These are phyloP conservation scores for Drosophila pseudotakahashii DNA, from an alignment of 2,888 invertebrate species.

Conservation along the genomic window DNA sequence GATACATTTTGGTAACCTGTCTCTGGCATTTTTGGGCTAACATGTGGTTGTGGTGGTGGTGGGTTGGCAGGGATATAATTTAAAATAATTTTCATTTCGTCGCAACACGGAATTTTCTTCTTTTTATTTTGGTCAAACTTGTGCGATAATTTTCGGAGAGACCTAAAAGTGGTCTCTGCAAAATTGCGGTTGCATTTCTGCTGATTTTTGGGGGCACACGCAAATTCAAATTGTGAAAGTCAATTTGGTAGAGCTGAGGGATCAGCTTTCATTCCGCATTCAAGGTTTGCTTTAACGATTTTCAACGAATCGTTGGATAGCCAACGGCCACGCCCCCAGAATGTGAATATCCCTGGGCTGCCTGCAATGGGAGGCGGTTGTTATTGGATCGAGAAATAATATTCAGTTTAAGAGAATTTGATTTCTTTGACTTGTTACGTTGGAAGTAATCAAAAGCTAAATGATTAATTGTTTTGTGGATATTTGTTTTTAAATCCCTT, in stretches of 20 bases:
- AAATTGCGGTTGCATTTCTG: constrained; percentile 32
- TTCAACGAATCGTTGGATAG: not conserved
- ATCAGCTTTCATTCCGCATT: not conserved
- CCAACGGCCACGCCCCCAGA: not conserved
- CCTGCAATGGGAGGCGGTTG: too few species aligned
- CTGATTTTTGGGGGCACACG: constrained; percentile 17
- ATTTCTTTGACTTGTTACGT: too few species aligned
- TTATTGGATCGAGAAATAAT: too few species aligned
- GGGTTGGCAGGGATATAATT: constrained; percentile 55
- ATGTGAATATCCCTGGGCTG: too few species aligned
- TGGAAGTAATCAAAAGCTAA: too few species aligned
- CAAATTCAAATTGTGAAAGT: constrained; percentile 24
- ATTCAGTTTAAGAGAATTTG: not conserved
- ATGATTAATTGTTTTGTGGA: too few species aligned
- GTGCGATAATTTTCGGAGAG: not conserved
- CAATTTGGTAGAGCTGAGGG: constrained; percentile 10
- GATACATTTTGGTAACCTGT: constrained; percentile 33
- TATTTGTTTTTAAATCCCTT: too few species aligned
- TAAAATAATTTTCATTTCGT: constrained; percentile 67
- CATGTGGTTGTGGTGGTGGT: constrained; percentile 47
- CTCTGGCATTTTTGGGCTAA: constrained; percentile 65
- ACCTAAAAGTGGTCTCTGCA: constrained; percentile 3
- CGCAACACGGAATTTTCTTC: constrained; percentile 31
- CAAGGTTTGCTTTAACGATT: constrained; percentile 1
- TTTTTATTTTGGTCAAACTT: constrained; percentile 12